A percentile compares a stretch with the other conserved stretches of the same genome.
phyloP scores from a whole-genome alignment of 2,113 vertebrate genomes.

The Silurus asotus region DNA sequence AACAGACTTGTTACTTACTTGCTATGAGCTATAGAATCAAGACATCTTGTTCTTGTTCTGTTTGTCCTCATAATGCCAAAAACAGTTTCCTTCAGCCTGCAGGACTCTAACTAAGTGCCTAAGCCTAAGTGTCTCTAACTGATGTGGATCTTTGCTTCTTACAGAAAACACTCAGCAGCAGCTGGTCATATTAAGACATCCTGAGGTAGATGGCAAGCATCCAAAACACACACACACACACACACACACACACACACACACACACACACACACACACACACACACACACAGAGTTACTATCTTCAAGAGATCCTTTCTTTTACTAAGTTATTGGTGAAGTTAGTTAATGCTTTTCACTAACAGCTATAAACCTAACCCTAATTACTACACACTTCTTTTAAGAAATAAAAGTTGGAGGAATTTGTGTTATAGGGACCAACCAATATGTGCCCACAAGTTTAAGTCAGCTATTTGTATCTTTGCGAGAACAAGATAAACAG shows the following conservation, averaged over 20 bases:
- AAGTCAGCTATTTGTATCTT: neutral
- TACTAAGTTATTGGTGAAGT: neutral
- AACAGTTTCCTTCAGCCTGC: neutral
- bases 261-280: neutral
- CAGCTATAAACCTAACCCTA: neutral
- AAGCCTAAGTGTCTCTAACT: neutral
- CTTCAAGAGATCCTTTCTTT: neutral
- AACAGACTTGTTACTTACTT: neutral
- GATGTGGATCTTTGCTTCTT: neutral
- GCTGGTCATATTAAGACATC: constrained; percentile 10
- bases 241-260: constrained; percentile 24
- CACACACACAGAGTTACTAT: neutral
- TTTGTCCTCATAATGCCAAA: neutral
- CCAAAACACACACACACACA: constrained; percentile 27
- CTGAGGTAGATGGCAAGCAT: constrained; percentile 14
- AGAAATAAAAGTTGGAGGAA: neutral
- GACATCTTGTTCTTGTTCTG: neutral
- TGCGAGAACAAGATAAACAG: neutral
- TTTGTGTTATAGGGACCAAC: neutral
- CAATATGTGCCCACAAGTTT: neutral
- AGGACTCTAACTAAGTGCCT: neutral
- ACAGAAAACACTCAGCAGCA: neutral
- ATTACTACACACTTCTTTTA: neutral
- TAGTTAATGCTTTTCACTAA: neutral
- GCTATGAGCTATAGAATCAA: constrained; percentile 2